A percentile compares a stretch with the other conserved stretches of the same genome.
These are phyloP conservation scores for Mesocricetus auratus DNA, from an alignment of 2,113 vertebrate genomes.

Conservation along the genomic window DNA sequence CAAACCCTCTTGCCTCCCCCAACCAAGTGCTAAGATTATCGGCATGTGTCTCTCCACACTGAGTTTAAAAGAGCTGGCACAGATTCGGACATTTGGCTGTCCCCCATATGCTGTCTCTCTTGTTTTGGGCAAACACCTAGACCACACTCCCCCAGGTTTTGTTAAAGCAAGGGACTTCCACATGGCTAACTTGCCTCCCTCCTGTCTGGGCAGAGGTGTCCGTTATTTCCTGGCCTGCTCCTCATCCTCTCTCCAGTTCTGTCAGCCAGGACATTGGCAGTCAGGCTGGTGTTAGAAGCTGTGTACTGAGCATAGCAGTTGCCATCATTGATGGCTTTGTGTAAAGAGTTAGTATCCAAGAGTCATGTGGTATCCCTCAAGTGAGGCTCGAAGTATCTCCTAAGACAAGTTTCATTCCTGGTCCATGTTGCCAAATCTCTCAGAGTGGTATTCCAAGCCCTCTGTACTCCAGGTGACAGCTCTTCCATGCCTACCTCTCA, in stretches of 20 bases:
- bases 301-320: not conserved
- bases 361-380: not conserved
- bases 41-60: not conserved
- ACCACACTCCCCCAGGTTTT: not conserved
- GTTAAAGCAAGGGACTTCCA: not conserved
- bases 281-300: not conserved
- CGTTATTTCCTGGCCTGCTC: not conserved
- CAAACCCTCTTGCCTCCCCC: not conserved
- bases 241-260: not conserved
- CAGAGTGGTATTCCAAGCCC: conserved; percentile 6
- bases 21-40: not conserved
- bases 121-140: not conserved
- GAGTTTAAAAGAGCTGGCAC: not conserved
- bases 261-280: not conserved
- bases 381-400: not conserved
- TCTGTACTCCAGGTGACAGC: not conserved
- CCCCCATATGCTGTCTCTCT: not conserved
- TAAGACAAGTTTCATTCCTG: conserved; percentile 24
- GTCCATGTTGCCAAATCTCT: conserved; percentile 6
- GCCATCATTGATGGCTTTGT: not conserved
- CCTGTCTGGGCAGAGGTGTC: conserved; percentile 1
- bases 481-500: not conserved
- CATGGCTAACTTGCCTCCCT: not conserved
- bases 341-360: not conserved
- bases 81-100: not conserved